These are phyloP conservation scores for Drosophila stalkeri DNA, from an alignment of 2,888 invertebrate genomes.

Conservation along the genomic window DNA sequence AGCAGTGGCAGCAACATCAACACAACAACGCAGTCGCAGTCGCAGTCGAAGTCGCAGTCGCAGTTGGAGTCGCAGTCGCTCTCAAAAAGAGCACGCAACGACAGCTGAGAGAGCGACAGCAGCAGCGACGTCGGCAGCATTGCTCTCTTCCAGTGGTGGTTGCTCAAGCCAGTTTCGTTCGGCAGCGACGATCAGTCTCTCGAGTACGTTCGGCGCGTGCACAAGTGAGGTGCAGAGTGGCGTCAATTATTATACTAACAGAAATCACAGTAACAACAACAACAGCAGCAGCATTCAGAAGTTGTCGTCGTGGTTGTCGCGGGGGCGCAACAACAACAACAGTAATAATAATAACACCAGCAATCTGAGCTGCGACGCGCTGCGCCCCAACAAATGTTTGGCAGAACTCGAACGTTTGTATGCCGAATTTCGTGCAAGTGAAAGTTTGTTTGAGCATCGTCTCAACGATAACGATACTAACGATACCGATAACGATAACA, in stretches of 20 bases:
- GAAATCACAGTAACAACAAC: slow-evolving; percentile 11
- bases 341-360: slow-evolving; percentile 23
- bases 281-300: slow-evolving; percentile 46
- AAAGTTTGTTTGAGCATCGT: slow-evolving; percentile 77
- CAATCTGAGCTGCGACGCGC: slow-evolving; percentile 41
- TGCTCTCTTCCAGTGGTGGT: slow-evolving; percentile 22
- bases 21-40: slow-evolving; percentile 33
- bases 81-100: slow-evolving; percentile 21
- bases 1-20: slow-evolving; percentile 5
- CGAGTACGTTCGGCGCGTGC: slow-evolving; percentile 79
- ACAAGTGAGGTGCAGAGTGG: slow-evolving; percentile 44
- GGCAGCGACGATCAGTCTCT: slow-evolving; percentile 77
- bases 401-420: slow-evolving; percentile 83
- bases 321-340: slow-evolving; percentile 42
- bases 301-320: slow-evolving; percentile 51
- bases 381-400: slow-evolving; percentile 83
- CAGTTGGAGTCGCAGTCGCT: slow-evolving; percentile 21
- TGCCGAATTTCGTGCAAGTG: slow-evolving; percentile 84
- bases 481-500: slow-evolving; percentile 38
- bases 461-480: slow-evolving; percentile 40
- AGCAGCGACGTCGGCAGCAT: slow-evolving; percentile 8
- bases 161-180: slow-evolving; percentile 34
- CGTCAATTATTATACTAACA: slow-evolving; percentile 14
- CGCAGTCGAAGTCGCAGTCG: slow-evolving; percentile 28
- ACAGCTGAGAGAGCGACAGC: slow-evolving; percentile 14